Base-by-base conservation (phyloP, 92 coral and sea anemone genomes). In the Epizoanthus scotinus region DNA sequence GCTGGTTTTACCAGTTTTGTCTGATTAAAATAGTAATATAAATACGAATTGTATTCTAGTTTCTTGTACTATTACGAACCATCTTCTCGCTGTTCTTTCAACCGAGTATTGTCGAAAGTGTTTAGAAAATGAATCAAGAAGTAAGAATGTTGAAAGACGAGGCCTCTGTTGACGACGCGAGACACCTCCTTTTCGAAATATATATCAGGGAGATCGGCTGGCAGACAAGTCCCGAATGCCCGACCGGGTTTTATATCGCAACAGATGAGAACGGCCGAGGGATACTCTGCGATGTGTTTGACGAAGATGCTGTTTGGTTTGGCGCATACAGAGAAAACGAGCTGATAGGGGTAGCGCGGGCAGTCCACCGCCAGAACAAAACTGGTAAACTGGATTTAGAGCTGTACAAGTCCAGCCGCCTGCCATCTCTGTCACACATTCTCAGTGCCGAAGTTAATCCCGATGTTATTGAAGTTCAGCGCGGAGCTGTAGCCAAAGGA, bases 341-440 rank as follows among this genome's bases (percentile, higher is more conserved):
- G 19, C 66, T 87, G 6, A 56, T 87, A 21, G 90, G 90, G 5
- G 87, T 87, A 2, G 81, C 90, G 8, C 77, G 90, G 7, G 90
- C 90, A 0, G 90, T 87, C 8, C 83, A 78, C 40, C 84, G 90
- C 60, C 83, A 71, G 63, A 87, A 83, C 64, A 62, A 74, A 2
- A 70, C 78, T 20, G 90, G 90, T 6, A 87, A 87, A 81, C 90
- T 87, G 14, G 90, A 87, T 31, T 59, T 87, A 5, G 90, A 87
- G 63, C 49, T 87, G 56, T 87, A 87, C 28, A 84, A 70, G 8
- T 79, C 86, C 36, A 72, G 90, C 61, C 78, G 59, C 21, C 42
- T 86, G 25, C 90, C 90, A 0, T 74, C 90, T 49, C 77, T 86
- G 71, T 61, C 57, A 15, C 42, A 70, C 67, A 66, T 86, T 47